These are phyloP conservation scores for Rynchops niger DNA, from an alignment of 2,113 vertebrate genomes.

Conservation along the genomic window DNA sequence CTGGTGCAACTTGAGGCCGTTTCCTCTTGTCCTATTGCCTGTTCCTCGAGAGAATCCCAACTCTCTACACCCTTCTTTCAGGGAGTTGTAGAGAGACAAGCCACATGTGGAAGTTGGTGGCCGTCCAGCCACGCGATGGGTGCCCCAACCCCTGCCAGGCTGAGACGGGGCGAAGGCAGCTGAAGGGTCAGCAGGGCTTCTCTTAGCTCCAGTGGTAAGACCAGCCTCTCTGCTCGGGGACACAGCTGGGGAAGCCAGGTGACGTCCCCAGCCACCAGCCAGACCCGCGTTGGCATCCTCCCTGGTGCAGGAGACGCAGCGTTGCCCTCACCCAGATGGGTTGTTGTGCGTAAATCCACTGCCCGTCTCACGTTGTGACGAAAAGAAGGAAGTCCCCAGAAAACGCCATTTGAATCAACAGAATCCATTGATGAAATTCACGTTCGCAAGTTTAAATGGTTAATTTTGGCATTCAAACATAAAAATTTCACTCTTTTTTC, in stretches of 20 bases:
- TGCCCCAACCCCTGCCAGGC: neutral
- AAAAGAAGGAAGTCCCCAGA: neutral
- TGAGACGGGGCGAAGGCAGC: neutral
- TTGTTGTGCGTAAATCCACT: neutral
- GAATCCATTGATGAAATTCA: neutral
- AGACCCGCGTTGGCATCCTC: neutral
- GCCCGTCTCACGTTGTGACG: neutral
- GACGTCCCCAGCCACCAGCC: neutral
- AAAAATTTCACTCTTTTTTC: neutral
- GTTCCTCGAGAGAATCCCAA: neutral
- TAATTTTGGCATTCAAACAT: neutral
- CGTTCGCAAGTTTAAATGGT: neutral
- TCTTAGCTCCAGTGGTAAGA: neutral
- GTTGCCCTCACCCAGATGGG: neutral
- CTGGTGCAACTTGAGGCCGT: neutral
- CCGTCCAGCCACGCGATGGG: neutral
- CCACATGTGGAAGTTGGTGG: accelerated
- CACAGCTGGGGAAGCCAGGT: neutral
- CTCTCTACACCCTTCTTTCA: neutral
- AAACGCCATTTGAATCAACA: neutral
- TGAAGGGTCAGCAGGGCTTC: neutral
- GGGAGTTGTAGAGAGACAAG: neutral
- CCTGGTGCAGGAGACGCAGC: neutral
- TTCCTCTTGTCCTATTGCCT: neutral
- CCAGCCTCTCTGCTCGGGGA: neutral